A percentile compares a stretch with the other conserved stretches of the same genome.
Conservation (phyloP, 2,113 vertebrate genomes). For the Poicephalus gulielmi region DNA sequence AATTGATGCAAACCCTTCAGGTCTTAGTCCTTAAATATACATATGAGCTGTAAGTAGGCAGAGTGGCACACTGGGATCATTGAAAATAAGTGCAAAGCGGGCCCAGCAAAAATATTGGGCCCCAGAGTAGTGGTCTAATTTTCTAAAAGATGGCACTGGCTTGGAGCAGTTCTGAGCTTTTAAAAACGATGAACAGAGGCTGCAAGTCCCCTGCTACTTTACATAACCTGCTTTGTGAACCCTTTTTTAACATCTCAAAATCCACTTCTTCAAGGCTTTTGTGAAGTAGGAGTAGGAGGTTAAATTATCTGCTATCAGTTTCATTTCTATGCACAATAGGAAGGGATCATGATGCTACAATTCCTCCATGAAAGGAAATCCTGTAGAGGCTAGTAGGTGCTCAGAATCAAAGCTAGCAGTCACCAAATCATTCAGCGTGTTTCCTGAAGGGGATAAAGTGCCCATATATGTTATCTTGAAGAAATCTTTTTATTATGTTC, state of each 20-base stretch:
- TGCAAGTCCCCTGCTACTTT: not conserved
- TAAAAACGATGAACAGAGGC: not conserved
- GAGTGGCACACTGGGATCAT: not conserved
- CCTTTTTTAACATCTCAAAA: not conserved
- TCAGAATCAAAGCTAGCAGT: not conserved
- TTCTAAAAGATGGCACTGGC: not conserved
- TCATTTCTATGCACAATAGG: not conserved
- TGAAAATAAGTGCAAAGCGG: not conserved
- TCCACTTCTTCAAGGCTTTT: not conserved
- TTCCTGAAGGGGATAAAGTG: not conserved
- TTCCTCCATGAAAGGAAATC: not conserved
- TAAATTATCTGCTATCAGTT: not conserved
- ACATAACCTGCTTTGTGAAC: not conserved
- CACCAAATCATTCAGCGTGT: not conserved
- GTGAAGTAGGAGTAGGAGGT: not conserved
- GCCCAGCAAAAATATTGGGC: not conserved
- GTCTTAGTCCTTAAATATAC: not conserved
- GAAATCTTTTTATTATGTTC: not conserved
- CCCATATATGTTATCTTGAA: not conserved
- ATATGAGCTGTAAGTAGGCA: not conserved
- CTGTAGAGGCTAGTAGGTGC: not conserved
- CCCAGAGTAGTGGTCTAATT: not conserved
- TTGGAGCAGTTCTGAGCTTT: not conserved
- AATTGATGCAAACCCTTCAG: not conserved
- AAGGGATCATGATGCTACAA: not conserved